phyloP scores from a whole-genome alignment of 2,888 invertebrate genomes.

The Mythimna vitellina region DNA sequence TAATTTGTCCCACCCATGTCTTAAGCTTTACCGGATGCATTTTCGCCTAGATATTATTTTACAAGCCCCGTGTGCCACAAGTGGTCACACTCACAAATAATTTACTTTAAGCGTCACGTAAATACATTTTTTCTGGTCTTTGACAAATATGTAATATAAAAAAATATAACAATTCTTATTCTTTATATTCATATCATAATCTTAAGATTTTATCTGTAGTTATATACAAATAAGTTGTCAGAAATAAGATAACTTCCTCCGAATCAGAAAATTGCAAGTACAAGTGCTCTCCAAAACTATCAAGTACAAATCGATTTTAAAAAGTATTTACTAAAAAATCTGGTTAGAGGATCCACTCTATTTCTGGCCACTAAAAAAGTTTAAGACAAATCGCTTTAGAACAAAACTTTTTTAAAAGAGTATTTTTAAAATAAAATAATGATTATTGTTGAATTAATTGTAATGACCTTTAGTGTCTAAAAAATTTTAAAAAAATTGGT shows the following conservation, averaged over 20 bases:
- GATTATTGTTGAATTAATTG: not conserved
- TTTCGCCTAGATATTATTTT: not conserved
- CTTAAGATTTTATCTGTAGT: too few species aligned
- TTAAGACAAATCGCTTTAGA: not conserved
- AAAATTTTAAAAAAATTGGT: not conserved
- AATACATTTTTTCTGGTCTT: not conserved
- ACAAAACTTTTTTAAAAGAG: not conserved
- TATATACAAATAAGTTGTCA: not conserved
- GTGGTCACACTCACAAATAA: slow-evolving; percentile 15
- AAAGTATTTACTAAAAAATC: not conserved
- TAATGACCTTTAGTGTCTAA: not conserved
- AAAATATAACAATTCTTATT: not conserved
- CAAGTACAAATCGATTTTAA: not conserved
- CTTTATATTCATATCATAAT: not conserved
- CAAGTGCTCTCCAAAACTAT: not conserved
- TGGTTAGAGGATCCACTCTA: slow-evolving; percentile 3
- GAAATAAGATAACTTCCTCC: not conserved
- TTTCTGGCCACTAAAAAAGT: slow-evolving; percentile 13
- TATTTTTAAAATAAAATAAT: not conserved
- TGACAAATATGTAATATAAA: not conserved
- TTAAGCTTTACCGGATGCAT: not conserved
- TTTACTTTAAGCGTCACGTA: not conserved
- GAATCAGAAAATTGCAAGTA: not conserved
- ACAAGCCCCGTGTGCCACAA: slow-evolving; percentile 21
- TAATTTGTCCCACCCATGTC: not conserved